Evolutionary conservation across 2,888 invertebrate genomes (phyloP).

Genomic region (Epinotia bilunana): DNA sequence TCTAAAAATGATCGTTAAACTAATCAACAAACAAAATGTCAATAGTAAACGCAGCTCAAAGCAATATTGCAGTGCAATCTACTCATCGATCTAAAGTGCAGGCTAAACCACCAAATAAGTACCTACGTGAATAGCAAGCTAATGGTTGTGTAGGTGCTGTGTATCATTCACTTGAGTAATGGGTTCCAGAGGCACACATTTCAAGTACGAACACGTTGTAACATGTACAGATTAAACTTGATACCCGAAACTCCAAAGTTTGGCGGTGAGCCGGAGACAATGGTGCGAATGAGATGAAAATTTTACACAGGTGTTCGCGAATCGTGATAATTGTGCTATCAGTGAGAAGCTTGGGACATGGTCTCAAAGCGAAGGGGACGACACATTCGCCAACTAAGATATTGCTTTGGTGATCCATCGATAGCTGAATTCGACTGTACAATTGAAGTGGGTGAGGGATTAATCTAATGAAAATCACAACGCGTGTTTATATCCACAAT

Average conservation of each 20-base stretch:
- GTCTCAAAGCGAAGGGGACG: constrained; percentile 79
- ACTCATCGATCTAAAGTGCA: constrained; percentile 72
- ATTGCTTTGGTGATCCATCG: constrained; percentile 74
- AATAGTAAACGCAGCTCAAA: constrained; percentile 45
- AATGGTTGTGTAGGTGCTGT: constrained; percentile 81
- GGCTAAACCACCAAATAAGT: constrained; percentile 59
- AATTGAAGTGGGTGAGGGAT: constrained; percentile 57
- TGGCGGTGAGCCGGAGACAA: constrained; percentile 50
- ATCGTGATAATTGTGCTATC: constrained; percentile 74
- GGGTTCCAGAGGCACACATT: constrained; percentile 73
- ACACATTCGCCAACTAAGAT: constrained; percentile 81
- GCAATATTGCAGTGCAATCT: constrained; percentile 67
- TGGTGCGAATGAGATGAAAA: constrained; percentile 63
- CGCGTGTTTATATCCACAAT: background rate
- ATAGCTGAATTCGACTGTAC: constrained; percentile 77
- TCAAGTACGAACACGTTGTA: constrained; percentile 46
- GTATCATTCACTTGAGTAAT: constrained; percentile 70
- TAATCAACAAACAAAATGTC: background rate
- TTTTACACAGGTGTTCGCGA: constrained; percentile 67
- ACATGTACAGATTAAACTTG: constrained; percentile 48
- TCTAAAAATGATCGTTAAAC: background rate
- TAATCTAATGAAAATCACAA: constrained; percentile 20
- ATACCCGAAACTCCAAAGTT: constrained; percentile 47
- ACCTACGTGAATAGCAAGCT: constrained; percentile 62
- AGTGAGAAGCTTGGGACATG: constrained; percentile 66